Evolutionary conservation across 2,113 vertebrate species (phyloP).

Genomic region (Azemiops feae): DNA sequence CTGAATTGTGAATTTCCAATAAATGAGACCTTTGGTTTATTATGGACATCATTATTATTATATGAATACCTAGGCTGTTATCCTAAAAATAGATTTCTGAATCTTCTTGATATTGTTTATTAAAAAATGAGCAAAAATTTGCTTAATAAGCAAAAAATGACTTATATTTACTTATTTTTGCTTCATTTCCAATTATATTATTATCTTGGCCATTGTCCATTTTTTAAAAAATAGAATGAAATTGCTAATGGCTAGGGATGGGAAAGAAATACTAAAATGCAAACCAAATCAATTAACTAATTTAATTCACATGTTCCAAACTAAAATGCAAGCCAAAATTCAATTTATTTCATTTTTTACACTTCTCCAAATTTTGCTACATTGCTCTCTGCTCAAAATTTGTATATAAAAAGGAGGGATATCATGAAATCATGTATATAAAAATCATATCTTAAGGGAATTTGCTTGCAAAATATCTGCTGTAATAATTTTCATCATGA

Average conservation of each 20-base stretch:
- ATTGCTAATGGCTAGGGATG: background rate
- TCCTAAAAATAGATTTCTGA: background rate
- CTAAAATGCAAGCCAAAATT: background rate
- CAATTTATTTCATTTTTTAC: background rate
- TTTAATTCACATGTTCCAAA: background rate
- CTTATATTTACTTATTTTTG: background rate
- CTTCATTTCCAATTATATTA: background rate
- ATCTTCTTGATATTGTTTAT: background rate
- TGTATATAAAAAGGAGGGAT: background rate
- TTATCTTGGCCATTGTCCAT: background rate
- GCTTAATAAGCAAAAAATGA: background rate
- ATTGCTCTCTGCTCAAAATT: background rate
- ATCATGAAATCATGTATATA: background rate
- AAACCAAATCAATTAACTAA: background rate
- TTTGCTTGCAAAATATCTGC: background rate
- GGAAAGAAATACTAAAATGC: background rate
- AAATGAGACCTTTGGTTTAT: background rate
- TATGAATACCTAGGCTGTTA: background rate
- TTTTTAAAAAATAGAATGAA: too few relatives aligned
- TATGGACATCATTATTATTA: background rate
- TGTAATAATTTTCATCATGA: background rate
- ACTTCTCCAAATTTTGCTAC: background rate
- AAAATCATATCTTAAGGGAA: background rate
- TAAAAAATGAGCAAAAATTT: background rate
- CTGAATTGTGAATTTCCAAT: background rate